These are phyloP conservation scores for Elaphurus davidianus DNA, from an alignment of 2,113 vertebrate genomes.

Conservation along the genomic window DNA sequence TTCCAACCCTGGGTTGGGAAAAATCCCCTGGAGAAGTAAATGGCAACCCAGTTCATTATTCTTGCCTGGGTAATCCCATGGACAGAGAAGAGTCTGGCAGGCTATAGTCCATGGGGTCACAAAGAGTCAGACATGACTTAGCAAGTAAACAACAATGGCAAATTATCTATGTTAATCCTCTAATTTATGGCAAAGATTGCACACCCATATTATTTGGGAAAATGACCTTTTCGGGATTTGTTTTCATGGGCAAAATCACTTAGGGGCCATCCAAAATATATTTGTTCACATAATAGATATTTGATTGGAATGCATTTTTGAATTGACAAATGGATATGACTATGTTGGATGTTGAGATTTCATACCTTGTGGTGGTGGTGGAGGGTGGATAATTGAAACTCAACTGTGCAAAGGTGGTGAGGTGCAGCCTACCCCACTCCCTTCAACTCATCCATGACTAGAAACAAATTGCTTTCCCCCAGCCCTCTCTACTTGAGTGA, in stretches of 20 bases:
- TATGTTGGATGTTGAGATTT: background rate
- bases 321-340: background rate
- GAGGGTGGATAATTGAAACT: background rate
- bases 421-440: background rate
- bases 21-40: background rate
- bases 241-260: background rate
- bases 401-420: background rate
- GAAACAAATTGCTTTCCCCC: background rate
- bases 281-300: background rate
- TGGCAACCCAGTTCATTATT: background rate
- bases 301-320: background rate
- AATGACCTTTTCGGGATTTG: background rate
- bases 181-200: background rate
- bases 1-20: background rate
- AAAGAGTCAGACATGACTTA: background rate
- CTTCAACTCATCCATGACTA: background rate
- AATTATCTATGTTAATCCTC: background rate
- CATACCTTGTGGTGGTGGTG: fast-evolving
- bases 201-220: background rate
- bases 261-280: background rate
- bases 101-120: background rate
- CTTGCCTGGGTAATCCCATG: background rate
- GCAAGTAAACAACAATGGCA: background rate
- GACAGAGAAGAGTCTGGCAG: background rate
- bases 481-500: background rate